phyloP scores from a whole-genome alignment of 2,888 invertebrate genomes.

The Syrphus vitripennis region DNA sequence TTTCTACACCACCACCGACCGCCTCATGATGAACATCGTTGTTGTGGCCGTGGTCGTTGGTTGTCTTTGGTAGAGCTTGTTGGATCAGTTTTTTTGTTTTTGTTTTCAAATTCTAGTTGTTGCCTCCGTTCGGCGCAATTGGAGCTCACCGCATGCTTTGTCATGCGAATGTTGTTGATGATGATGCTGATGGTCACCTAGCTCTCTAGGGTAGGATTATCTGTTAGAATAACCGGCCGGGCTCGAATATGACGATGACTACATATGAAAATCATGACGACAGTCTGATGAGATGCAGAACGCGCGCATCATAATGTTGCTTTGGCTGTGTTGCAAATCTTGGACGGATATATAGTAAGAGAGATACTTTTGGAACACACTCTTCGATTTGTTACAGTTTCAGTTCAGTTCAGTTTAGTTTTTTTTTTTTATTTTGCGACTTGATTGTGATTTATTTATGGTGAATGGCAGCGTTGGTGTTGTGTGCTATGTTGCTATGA shows the following conservation, averaged over 20 bases:
- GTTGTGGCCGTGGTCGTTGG: background rate
- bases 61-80: conserved; percentile 15
- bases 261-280: conserved; percentile 39
- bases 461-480: conserved; percentile 44
- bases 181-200: conserved; percentile 39
- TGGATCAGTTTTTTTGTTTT: background rate
- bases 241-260: conserved; percentile 28
- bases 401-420: background rate
- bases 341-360: conserved; percentile 26
- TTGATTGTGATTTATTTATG: conserved; percentile 56
- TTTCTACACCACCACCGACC: conserved; percentile 37
- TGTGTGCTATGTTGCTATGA: background rate
- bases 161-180: conserved; percentile 46
- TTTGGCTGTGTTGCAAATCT: background rate
- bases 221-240: conserved; percentile 38
- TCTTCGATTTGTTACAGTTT: conserved; percentile 55
- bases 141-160: conserved; percentile 58
- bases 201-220: conserved; percentile 34
- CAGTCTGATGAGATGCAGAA: conserved; percentile 62
- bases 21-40: conserved; percentile 17
- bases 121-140: conserved; percentile 48
- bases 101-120: background rate
- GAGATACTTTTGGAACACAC: conserved; percentile 7
- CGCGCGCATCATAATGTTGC: conserved; percentile 14
- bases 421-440: background rate